A percentile compares a stretch with the other conserved stretches of the same genome.
Evolutionary conservation across 2,888 invertebrate genomes (phyloP).

Genomic region (Trissoscelio sp.): DNA sequence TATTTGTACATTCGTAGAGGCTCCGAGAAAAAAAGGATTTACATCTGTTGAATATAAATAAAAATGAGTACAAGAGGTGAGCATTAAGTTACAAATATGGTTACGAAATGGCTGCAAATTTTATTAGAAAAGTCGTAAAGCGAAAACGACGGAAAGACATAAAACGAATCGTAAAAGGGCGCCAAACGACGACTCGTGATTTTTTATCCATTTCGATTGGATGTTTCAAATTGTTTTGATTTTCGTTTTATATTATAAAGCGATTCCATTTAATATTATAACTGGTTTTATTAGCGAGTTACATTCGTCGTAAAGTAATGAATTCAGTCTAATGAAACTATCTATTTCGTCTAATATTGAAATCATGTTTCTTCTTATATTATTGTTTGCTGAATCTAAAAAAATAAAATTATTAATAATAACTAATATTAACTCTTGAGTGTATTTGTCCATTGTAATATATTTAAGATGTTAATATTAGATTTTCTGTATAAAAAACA

Average conservation of each 20-base stretch:
- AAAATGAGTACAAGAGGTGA: slow-evolving; percentile 11
- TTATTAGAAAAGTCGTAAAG: slow-evolving; percentile 56
- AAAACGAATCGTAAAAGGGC: slow-evolving; percentile 45
- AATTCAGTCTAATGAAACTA: background rate
- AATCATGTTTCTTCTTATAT: too few species aligned
- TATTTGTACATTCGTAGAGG: background rate
- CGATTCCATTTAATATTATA: slow-evolving; percentile 16
- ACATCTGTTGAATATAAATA: slow-evolving; percentile 42
- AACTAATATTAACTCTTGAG: too few species aligned
- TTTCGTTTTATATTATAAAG: slow-evolving; percentile 12
- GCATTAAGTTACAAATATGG: slow-evolving; percentile 49
- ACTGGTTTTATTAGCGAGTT: slow-evolving; percentile 10
- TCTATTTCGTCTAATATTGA: too few species aligned
- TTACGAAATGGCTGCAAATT: slow-evolving; percentile 41
- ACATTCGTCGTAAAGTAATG: slow-evolving; percentile 5
- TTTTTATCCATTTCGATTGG: slow-evolving; percentile 27
- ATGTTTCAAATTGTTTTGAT: slow-evolving; percentile 19
- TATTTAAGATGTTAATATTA: too few species aligned
- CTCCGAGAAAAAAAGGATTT: background rate
- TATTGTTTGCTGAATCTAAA: too few species aligned
- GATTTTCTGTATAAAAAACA: too few species aligned
- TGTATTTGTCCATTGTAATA: too few species aligned
- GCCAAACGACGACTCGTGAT: slow-evolving; percentile 17
- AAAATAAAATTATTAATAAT: too few species aligned
- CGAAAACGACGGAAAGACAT: slow-evolving; percentile 29